Evolutionary conservation across 2,113 vertebrate species (phyloP).

Genomic region (Atherinomorus stipes): DNA sequence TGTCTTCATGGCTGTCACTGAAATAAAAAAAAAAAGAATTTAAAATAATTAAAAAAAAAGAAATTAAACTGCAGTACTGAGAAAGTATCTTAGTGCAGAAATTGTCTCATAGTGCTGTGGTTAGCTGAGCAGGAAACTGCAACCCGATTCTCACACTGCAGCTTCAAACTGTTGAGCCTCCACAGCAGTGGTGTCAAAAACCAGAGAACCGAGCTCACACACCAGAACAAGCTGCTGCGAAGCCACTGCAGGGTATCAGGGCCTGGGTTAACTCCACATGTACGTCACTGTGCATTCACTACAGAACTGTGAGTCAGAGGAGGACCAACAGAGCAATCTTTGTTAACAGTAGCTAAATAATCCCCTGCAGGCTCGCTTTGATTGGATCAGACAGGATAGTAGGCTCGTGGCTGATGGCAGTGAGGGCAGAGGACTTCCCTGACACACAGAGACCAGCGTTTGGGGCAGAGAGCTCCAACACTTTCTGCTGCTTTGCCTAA

Average conservation of each 20-base stretch:
- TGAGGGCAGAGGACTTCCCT: conserved; percentile 57
- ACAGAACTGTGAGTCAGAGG: conserved; percentile 37
- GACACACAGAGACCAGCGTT: conserved; percentile 52
- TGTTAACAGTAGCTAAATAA: conserved; percentile 60
- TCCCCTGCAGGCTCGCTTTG: conserved; percentile 63
- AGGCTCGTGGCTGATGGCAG: conserved; percentile 18
- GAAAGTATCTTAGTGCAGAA: conserved; percentile 18
- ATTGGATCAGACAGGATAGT: conserved; percentile 72
- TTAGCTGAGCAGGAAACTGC: neutral
- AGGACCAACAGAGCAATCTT: conserved; percentile 53
- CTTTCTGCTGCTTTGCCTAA: no score
- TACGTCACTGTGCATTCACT: conserved; percentile 2
- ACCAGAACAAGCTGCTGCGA: neutral
- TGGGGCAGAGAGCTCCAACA: neutral
- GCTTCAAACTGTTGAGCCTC: conserved; percentile 10
- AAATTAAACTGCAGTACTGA: neutral
- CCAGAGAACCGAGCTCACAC: conserved; percentile 13
- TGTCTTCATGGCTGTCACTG: neutral
- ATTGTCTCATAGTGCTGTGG: neutral
- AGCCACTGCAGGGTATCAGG: conserved; percentile 17
- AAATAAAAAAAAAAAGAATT: neutral
- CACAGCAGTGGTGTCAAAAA: conserved; percentile 36
- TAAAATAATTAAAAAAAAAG: no score
- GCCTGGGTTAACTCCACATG: conserved; percentile 4
- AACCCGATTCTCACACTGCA: neutral